Evolutionary conservation across 2,888 invertebrate species (phyloP).

Genomic region (Sminthurinus aureus): DNA sequence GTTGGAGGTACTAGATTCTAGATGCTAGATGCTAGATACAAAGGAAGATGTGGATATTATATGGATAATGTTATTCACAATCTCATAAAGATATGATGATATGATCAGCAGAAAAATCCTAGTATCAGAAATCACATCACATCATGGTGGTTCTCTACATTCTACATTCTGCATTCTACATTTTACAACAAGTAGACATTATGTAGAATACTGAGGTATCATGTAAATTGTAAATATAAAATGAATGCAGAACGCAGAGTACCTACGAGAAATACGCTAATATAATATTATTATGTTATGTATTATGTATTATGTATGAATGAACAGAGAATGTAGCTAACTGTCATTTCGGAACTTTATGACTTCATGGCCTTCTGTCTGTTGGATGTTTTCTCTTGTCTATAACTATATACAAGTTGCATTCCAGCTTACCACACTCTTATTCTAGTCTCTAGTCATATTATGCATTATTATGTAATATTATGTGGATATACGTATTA

Average conservation of each 20-base stretch:
- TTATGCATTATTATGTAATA: background rate
- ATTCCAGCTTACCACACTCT: background rate
- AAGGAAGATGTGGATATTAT: background rate
- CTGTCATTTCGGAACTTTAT: background rate
- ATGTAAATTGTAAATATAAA: too few relatives aligned
- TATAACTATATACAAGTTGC: background rate
- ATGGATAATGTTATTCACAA: background rate
- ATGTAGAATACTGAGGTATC: too few relatives aligned
- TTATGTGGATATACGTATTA: too few relatives aligned
- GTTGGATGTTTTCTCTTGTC: too few relatives aligned
- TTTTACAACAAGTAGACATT: too few relatives aligned
- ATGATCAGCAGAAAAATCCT: conserved; percentile 17
- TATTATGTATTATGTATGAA: background rate
- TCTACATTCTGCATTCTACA: too few relatives aligned
- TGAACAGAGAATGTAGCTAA: background rate
- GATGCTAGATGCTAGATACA: too few relatives aligned
- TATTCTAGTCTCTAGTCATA: background rate
- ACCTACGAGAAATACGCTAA: too few relatives aligned
- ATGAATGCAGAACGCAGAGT: too few relatives aligned
- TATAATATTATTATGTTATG: too few relatives aligned
- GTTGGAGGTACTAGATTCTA: too few relatives aligned
- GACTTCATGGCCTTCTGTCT: background rate
- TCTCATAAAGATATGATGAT: background rate
- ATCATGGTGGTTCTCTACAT: conserved; percentile 1
- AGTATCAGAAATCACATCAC: conserved; percentile 2